Evolutionary conservation across 2,888 invertebrate genomes (phyloP), one percentile per base, ranked within the genome.

Genomic region (Saturnia japonica): DNA sequence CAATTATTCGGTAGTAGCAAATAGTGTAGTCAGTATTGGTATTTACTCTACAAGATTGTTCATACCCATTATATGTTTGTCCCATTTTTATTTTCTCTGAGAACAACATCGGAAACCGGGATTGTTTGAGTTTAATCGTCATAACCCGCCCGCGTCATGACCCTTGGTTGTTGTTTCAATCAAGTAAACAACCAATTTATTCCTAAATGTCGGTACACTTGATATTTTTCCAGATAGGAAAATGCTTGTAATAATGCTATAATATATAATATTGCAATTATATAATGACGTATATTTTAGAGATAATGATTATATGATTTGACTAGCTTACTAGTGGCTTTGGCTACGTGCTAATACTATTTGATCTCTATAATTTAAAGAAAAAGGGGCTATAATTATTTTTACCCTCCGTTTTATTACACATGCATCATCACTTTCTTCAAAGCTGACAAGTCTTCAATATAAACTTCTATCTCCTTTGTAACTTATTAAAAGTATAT

Each of bases 61-160:
- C 42, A 62, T 43, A 68, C 64, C 60, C 60, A 67, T 62, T 64
- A 40, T 64, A 19, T 64, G 19, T 64, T 64, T 70, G 67, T 54
- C 69, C 60, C 67, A 11, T 62, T 69, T 70, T 74, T 68, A 70
- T 74, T 70, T 74, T 70, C n/a, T 28, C 68, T 67, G 40, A 75
- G 69, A 57, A 57, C 73, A 72, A 72, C 72, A 72, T 70, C 68
- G 71, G 67, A 70, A 71, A 72, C 72, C 16, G 43, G 68, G 67
- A 60, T 66, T 72, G 73, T 71, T 75, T 72, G 62, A 70, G 60
- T 75, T 73, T 68, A 47, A 68, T 68, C 68, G 68, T 68, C 51
- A 54, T 40, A 68, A 51, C 51, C 57, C 34, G 40, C 11, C 34
- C 57, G 57, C 25, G 25, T 57, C 25, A 57, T 57, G 14, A 25